Evolutionary conservation across 2,888 invertebrate species (phyloP).

Genomic region (Nomada lathburiana): DNA sequence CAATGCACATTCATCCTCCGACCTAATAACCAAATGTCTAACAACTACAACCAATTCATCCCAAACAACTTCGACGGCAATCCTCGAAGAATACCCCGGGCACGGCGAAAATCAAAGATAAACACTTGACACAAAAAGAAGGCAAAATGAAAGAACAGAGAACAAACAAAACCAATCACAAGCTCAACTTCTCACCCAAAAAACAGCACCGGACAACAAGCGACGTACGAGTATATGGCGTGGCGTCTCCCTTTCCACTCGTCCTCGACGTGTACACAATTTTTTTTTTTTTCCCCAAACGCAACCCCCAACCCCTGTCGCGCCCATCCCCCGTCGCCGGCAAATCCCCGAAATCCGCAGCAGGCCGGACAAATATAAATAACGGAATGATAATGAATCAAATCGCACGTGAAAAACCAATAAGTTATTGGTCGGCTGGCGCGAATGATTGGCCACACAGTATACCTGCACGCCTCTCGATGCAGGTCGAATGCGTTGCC

Average conservation of each 20-base stretch:
- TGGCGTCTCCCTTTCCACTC: slow-evolving; percentile 45
- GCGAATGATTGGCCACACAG: slow-evolving; percentile 80
- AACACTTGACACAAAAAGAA: background rate
- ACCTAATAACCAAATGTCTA: too few species aligned
- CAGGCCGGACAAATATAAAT: slow-evolving; percentile 81
- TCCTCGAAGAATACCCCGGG: too few species aligned
- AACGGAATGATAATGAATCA: slow-evolving; percentile 83
- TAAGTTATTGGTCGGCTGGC: slow-evolving; percentile 81
- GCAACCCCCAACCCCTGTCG: background rate
- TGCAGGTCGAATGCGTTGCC: slow-evolving; percentile 37
- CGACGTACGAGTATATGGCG: background rate
- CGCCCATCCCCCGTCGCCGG: slow-evolving; percentile 17
- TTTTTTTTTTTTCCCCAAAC: slow-evolving; percentile 26
- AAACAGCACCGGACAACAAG: slow-evolving; percentile 39
- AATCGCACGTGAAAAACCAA: slow-evolving; percentile 83
- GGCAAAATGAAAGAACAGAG: too few species aligned
- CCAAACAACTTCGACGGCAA: too few species aligned
- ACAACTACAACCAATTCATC: too few species aligned
- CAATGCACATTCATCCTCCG: too few species aligned
- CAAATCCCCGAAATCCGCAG: slow-evolving; percentile 69
- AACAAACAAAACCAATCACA: background rate
- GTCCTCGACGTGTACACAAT: slow-evolving; percentile 52
- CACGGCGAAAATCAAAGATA: background rate
- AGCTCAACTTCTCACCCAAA: slow-evolving; percentile 30
- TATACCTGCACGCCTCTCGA: slow-evolving; percentile 59